Evolutionary conservation across 2,113 vertebrate genomes (phyloP).

Genomic region (Muntiacus muntjak): DNA sequence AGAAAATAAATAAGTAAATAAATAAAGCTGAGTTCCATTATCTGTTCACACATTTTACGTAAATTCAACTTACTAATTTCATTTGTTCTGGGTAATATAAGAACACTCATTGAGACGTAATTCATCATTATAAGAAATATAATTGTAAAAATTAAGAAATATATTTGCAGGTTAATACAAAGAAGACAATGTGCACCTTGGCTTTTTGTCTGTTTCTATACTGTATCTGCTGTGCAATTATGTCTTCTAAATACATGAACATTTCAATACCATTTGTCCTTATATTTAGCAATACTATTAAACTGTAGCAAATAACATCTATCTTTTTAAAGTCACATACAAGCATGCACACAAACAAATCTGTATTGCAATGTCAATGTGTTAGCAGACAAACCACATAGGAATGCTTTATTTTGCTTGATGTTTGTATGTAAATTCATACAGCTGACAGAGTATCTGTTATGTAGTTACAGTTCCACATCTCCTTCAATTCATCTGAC

Average conservation of each 20-base stretch:
- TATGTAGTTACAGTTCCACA: not conserved
- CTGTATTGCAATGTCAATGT: not conserved
- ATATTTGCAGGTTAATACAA: not conserved
- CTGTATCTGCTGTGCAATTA: not conserved
- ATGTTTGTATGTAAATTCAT: not conserved
- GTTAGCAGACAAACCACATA: not conserved
- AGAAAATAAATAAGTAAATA: not conserved
- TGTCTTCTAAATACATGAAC: not conserved
- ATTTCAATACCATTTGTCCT: not conserved
- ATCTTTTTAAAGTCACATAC: not conserved
- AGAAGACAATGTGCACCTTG: not conserved
- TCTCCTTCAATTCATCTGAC: slow-evolving; percentile 27
- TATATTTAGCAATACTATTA: not conserved
- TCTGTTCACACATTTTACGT: not conserved
- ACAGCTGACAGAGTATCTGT: not conserved
- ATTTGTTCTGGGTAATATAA: not conserved
- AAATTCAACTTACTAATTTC: not conserved
- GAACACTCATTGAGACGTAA: not conserved
- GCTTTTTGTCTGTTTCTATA: not conserved
- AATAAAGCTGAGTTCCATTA: not conserved
- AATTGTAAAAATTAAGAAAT: not conserved
- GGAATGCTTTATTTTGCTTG: not conserved
- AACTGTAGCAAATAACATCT: not conserved
- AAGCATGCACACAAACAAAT: not conserved
- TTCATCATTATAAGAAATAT: not conserved